Percentiles rank a stretch among this genome's conserved stretches.
These are phyloP conservation scores for Rhimphoctona megacephalus DNA, from an alignment of 2,888 invertebrate genomes.

Conservation along the genomic window DNA sequence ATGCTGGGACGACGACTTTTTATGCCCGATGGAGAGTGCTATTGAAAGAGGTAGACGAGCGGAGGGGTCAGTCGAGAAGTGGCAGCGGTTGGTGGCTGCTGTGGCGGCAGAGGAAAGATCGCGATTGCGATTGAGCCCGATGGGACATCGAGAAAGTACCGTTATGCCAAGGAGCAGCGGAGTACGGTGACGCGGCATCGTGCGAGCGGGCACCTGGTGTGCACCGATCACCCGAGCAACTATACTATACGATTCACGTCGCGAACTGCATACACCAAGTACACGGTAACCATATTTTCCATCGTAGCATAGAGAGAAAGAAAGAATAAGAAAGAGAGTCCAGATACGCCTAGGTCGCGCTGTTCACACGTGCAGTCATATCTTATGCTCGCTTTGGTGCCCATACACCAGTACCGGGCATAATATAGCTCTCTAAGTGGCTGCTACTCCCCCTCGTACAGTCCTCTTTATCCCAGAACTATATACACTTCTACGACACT, in stretches of 20 bases:
- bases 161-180: constrained; percentile 75
- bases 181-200: constrained; percentile 76
- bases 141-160: constrained; percentile 79
- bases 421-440: constrained; percentile 63
- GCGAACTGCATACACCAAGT: constrained; percentile 38
- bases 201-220: constrained; percentile 78
- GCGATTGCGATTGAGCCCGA: constrained; percentile 81
- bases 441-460: constrained; percentile 60
- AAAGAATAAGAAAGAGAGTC: constrained; percentile 6
- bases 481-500: constrained; percentile 9
- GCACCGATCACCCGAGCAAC: constrained; percentile 64
- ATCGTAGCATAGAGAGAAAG: constrained; percentile 26
- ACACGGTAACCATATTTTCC: constrained; percentile 64
- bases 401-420: constrained; percentile 37
- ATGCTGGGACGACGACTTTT: constrained; percentile 2
- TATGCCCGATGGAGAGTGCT: constrained; percentile 10
- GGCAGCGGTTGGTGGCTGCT: constrained; percentile 57
- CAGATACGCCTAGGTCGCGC: constrained; percentile 71
- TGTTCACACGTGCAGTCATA: constrained; percentile 73
- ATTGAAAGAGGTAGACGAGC: neutral
- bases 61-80: constrained; percentile 34
- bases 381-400: constrained; percentile 62
- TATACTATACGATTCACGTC: constrained; percentile 58
- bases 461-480: constrained; percentile 48
- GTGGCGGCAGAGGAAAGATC: constrained; percentile 72